Percentiles rank a stretch among this genome's conserved stretches.
Evolutionary conservation across 2,113 vertebrate species (phyloP).

Genomic region (Hemichromis elongatus): DNA sequence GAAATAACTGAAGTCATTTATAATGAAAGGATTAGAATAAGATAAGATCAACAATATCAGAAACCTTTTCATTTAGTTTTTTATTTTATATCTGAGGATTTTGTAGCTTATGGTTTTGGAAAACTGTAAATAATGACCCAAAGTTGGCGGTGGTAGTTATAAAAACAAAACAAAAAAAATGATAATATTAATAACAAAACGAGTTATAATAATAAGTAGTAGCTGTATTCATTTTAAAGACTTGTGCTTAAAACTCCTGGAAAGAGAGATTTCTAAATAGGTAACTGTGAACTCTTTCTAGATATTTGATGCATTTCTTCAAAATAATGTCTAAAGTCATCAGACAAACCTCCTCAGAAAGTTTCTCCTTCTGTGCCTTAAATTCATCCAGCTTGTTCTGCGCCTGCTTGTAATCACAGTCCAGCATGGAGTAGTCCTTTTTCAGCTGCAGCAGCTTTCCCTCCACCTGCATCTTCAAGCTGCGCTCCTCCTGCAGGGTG

Average conservation of each 20-base stretch:
- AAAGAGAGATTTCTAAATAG: not conserved
- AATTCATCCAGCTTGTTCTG: conserved; percentile 84
- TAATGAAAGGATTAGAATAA: not conserved
- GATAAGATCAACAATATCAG: not conserved
- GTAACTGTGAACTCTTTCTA: not conserved
- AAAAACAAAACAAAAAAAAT: accelerated
- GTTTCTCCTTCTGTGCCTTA: conserved; percentile 80
- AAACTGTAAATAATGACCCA: not conserved
- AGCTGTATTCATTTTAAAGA: not conserved
- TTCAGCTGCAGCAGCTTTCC: conserved; percentile 84
- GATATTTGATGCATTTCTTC: not conserved
- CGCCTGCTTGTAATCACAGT: conserved; percentile 89
- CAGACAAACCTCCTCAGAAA: conserved; percentile 84
- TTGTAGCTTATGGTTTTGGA: not conserved
- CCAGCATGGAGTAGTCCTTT: conserved; percentile 87
- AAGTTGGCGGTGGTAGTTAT: not conserved
- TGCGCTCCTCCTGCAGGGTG: conserved; percentile 86
- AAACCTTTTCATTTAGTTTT: not conserved
- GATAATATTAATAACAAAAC: not conserved
- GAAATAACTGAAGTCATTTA: not conserved
- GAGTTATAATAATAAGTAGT: not conserved
- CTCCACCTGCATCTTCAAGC: conserved; percentile 85
- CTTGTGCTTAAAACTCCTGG: not conserved
- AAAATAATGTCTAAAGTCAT: not conserved
- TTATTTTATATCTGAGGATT: not conserved